These are phyloP conservation scores for Zaprionus inermis DNA, from an alignment of 1,140 invertebrate genomes.

Conservation along the genomic window DNA sequence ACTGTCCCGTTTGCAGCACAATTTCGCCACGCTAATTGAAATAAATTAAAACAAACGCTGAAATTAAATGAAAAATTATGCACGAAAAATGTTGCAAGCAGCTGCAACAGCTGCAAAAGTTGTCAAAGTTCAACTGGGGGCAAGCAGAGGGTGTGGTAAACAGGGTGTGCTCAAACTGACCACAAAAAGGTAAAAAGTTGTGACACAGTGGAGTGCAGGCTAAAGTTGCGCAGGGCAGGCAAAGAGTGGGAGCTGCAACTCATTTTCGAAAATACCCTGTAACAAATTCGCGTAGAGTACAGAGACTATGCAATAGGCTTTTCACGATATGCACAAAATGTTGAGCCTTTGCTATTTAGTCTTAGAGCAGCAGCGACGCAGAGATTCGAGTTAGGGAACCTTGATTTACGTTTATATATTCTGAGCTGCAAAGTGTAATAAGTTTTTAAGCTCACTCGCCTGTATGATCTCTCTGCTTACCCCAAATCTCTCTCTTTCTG, in stretches of 20 bases:
- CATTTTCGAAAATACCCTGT: slow-evolving; percentile 10
- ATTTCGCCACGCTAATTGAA: slow-evolving; percentile 75
- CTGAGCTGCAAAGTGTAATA: no score
- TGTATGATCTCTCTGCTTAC: no score
- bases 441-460: no score
- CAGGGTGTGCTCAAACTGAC: slow-evolving; percentile 33
- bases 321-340: no score
- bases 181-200: slow-evolving; percentile 73
- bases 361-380: no score
- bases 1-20: slow-evolving; percentile 64
- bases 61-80: slow-evolving; percentile 61
- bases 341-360: no score
- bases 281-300: not conserved
- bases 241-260: not conserved
- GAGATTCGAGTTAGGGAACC: no score
- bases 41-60: slow-evolving; percentile 69
- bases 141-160: not conserved
- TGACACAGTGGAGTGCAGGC: slow-evolving; percentile 9
- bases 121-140: slow-evolving; percentile 7
- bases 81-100: slow-evolving; percentile 34
- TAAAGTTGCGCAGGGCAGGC: slow-evolving; percentile 25
- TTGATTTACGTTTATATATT: no score
- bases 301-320: no score
- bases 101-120: slow-evolving; percentile 7
- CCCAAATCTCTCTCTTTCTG: no score